A percentile compares a stretch with the other conserved stretches of the same genome.
These are phyloP conservation scores for Sebastes umbrosus DNA, from an alignment of 2,797 vertebrate species.

Conservation along the genomic window DNA sequence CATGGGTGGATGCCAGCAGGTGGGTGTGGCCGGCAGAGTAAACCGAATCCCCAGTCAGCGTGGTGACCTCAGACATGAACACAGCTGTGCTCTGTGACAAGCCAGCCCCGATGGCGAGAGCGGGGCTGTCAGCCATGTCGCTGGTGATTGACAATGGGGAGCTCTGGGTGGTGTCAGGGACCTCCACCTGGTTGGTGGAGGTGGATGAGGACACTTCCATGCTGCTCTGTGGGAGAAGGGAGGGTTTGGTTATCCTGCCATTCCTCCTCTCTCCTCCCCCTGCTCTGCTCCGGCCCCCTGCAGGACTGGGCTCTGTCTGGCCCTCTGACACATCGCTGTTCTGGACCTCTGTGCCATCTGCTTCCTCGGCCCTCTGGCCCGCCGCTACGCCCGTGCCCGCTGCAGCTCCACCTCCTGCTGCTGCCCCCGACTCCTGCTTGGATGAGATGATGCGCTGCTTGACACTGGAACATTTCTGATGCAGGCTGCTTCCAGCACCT, in stretches of 20 bases:
- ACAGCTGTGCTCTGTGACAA: constrained; percentile 93
- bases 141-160: constrained; percentile 98
- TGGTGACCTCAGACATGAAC: constrained; percentile 98
- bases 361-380: constrained; percentile 81
- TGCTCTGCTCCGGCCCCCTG: constrained; percentile 77
- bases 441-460: constrained; percentile 99
- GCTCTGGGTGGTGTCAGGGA: constrained; percentile 98
- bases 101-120: constrained; percentile 91
- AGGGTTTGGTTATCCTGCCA: constrained; percentile 93
- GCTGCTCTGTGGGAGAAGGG: constrained; percentile 96
- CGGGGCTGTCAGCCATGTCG: constrained; percentile 96
- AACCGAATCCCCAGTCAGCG: constrained; percentile 90
- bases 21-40: constrained; percentile 94
- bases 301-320: constrained; percentile 90
- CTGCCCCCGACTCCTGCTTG: constrained; percentile 92
- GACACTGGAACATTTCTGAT: constrained; percentile 99
- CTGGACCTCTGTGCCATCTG: constrained; percentile 94
- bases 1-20: constrained; percentile 90
- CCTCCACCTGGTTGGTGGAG: constrained; percentile 95
- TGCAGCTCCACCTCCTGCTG: constrained; percentile 81
- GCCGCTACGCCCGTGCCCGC: constrained; percentile 77
- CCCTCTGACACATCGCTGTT: constrained; percentile 99
- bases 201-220: constrained; percentile 94
- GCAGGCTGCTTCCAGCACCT: constrained; percentile 98
- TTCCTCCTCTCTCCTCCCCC: constrained; percentile 91